Percentiles rank a stretch among this genome's conserved stretches.
Conservation (phyloP, 2,797 vertebrate species). For the Spinus olivaceus region DNA sequence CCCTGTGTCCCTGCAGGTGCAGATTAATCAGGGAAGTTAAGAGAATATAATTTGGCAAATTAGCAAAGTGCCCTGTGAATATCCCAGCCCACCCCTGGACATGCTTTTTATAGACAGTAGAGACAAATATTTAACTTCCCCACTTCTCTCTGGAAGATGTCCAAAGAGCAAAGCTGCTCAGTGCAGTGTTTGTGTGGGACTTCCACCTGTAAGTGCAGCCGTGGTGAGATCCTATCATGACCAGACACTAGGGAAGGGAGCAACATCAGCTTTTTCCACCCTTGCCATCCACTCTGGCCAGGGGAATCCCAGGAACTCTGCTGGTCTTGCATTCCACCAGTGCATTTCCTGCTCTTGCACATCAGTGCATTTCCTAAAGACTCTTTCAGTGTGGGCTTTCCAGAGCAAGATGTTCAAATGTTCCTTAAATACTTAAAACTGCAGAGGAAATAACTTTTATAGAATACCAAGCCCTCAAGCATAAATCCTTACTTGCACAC, state of each 20-base stretch:
- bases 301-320: background rate
- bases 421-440: background rate
- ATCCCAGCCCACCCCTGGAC: background rate
- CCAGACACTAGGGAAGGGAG: background rate
- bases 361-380: background rate
- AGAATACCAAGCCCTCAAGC: background rate
- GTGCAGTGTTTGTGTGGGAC: background rate
- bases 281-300: background rate
- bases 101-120: background rate
- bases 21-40: background rate
- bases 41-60: background rate
- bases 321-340: background rate
- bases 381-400: background rate
- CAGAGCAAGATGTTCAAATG: background rate
- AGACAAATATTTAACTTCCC: background rate
- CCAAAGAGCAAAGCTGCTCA: background rate
- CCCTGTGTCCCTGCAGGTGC: background rate
- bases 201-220: background rate
- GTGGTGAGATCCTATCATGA: background rate
- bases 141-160: background rate
- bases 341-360: background rate
- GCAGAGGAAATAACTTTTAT: background rate
- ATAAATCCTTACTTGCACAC: background rate
- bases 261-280: background rate
- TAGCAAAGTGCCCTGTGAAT: background rate